These are phyloP conservation scores for Lasiurus cinereus DNA, from an alignment of 2,113 vertebrate species.

Conservation along the genomic window DNA sequence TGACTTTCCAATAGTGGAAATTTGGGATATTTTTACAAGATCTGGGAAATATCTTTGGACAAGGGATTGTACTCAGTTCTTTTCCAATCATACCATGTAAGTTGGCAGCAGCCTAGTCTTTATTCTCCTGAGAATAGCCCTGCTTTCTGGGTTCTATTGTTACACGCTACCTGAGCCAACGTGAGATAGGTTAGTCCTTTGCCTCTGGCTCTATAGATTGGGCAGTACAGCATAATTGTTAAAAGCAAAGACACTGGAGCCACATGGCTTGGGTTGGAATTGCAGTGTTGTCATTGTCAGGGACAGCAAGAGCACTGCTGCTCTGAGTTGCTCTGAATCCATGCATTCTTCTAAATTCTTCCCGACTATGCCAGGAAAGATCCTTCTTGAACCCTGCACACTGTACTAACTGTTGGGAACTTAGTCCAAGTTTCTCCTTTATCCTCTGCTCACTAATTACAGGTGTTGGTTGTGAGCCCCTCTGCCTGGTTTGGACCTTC, in stretches of 20 bases:
- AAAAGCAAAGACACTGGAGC: slow-evolving; percentile 42
- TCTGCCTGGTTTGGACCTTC: no score
- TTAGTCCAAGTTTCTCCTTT: no score
- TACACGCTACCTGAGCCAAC: neutral
- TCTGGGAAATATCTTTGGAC: neutral
- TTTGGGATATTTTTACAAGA: slow-evolving; percentile 19
- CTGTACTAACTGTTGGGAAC: no score
- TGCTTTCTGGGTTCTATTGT: neutral
- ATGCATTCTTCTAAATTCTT: no score
- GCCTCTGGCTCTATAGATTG: neutral
- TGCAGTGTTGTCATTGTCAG: neutral
- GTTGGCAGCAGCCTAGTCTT: neutral
- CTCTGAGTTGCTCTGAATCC: no score
- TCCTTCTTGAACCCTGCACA: no score
- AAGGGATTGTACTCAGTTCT: neutral
- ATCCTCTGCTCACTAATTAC: no score
- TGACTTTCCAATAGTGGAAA: slow-evolving; percentile 45
- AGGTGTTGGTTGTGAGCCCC: no score
- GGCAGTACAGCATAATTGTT: neutral
- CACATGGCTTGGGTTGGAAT: neutral
- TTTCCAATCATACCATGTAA: slow-evolving; percentile 20
- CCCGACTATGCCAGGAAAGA: no score
- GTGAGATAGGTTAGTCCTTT: neutral
- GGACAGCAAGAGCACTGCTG: no score
- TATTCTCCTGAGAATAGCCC: neutral